Evolutionary conservation across 2,113 vertebrate species (phyloP).

Genomic region (Coptodon bakossiorum): DNA sequence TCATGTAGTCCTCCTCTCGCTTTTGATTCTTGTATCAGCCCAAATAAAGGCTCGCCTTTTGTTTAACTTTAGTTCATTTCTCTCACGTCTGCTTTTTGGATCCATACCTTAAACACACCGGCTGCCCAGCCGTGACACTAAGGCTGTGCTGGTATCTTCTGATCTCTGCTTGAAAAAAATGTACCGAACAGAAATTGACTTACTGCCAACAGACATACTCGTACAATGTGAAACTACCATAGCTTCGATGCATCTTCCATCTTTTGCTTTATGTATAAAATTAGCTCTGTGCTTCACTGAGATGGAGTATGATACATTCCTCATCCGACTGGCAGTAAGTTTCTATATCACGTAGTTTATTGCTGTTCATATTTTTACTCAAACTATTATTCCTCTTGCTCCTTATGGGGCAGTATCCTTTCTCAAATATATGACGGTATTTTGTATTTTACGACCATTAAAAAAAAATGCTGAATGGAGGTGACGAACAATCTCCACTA

Average conservation of each 20-base stretch:
- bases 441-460: slow-evolving; percentile 57
- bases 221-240: background rate
- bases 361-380: slow-evolving; percentile 47
- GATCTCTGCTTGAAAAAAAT: background rate
- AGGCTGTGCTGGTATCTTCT: background rate
- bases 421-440: slow-evolving; percentile 46
- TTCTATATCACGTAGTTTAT: slow-evolving; percentile 27
- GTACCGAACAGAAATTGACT: background rate
- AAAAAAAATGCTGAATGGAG: slow-evolving; percentile 35
- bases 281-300: background rate
- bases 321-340: slow-evolving; percentile 24
- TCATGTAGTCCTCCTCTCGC: background rate
- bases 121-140: background rate
- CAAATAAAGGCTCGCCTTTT: background rate
- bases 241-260: slow-evolving; percentile 9
- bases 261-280: background rate
- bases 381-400: slow-evolving; percentile 19
- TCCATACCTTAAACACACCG: background rate
- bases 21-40: background rate
- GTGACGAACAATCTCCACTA: slow-evolving; percentile 63
- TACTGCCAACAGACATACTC: slow-evolving; percentile 23
- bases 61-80: background rate
- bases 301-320: slow-evolving; percentile 5
- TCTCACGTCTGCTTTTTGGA: background rate
- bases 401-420: background rate